These are phyloP conservation scores for Drosophila affinis DNA, from an alignment of 2,888 invertebrate genomes.

Conservation along the genomic window DNA sequence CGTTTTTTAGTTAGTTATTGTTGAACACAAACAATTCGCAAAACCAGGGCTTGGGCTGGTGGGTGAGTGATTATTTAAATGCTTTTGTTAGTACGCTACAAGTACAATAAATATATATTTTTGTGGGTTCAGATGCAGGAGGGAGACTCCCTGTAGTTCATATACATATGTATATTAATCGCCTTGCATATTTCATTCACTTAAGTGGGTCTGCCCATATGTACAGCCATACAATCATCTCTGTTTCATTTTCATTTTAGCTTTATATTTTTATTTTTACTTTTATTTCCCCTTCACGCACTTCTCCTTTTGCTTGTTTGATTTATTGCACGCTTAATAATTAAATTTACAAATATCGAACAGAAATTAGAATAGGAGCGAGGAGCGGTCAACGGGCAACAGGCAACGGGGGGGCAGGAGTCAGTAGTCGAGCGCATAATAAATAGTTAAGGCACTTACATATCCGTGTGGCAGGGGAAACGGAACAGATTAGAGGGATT, in stretches of 20 bases:
- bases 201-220: constrained; percentile 27
- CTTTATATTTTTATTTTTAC: not conserved
- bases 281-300: not conserved
- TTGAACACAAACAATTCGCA: constrained; percentile 16
- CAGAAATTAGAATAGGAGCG: constrained; percentile 16
- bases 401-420: not conserved
- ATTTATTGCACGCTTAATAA: constrained; percentile 71
- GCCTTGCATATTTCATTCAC: constrained; percentile 2
- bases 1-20: constrained; percentile 32
- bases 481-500: constrained; percentile 15
- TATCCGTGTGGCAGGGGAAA: not conserved
- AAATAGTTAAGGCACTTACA: not conserved
- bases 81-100: constrained; percentile 36
- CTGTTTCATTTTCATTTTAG: constrained; percentile 9
- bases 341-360: constrained; percentile 64
- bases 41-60: not conserved
- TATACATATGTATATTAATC: not conserved
- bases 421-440: not conserved
- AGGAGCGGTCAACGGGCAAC: not conserved
- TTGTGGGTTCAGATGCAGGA: no score
- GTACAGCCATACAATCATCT: constrained; percentile 19
- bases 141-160: not conserved
- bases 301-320: constrained; percentile 19
- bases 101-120: not conserved
- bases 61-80: constrained; percentile 18